phyloP scores from a whole-genome alignment of 2,888 invertebrate genomes.

The Deladenus siricidicola region DNA sequence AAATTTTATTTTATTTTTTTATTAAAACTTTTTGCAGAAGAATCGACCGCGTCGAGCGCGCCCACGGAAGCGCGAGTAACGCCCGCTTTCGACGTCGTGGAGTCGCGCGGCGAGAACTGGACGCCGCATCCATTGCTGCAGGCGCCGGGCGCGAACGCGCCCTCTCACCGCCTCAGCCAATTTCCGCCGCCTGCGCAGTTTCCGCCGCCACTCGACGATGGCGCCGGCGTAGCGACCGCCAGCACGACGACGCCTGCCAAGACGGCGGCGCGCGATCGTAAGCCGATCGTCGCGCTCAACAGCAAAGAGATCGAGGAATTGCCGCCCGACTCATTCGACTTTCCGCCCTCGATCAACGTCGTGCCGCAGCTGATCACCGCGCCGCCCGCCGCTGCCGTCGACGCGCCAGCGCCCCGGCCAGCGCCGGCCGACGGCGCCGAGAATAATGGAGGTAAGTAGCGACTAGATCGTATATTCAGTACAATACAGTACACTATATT shows the following conservation, averaged over 20 bases:
- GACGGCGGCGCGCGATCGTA: conserved; percentile 16
- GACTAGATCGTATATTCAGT: no score
- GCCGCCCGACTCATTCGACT: conserved; percentile 42
- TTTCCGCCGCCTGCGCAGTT: background rate
- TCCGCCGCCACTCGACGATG: background rate
- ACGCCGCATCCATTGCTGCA: background rate
- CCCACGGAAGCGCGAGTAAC: background rate
- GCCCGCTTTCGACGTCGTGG: conserved; percentile 9
- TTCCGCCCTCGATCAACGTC: background rate
- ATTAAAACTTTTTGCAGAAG: no score
- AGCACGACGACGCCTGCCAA: background rate
- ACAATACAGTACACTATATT: no score
- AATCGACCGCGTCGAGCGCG: no score
- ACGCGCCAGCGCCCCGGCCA: background rate
- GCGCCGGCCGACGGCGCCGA: background rate
- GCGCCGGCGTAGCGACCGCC: background rate
- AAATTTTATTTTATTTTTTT: no score
- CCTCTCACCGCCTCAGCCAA: no score
- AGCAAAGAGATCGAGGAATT: conserved; percentile 43
- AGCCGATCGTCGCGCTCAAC: conserved; percentile 41
- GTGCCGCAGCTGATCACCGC: conserved; percentile 8
- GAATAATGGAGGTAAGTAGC: conserved; percentile 1
- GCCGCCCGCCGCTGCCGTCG: conserved; percentile 8
- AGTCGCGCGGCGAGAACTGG: no score
- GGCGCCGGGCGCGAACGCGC: background rate